A percentile compares a stretch with the other conserved stretches of the same genome.
phyloP scores from a whole-genome alignment of 2,888 invertebrate species.

The Hydrotaea diabolus region DNA sequence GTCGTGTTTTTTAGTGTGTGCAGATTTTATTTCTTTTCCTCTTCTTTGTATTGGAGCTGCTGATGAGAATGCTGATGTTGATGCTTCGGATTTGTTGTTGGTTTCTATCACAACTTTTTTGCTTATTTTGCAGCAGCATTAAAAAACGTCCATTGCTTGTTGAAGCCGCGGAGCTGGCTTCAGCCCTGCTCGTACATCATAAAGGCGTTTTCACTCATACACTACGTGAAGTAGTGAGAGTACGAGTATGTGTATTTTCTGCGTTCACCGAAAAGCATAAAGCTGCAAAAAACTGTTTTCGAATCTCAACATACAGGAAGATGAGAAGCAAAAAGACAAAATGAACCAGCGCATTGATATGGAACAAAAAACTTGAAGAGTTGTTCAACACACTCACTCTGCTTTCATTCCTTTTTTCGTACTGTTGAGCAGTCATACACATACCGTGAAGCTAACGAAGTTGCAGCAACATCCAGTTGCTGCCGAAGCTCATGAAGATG shows the following conservation, averaged over 20 bases:
- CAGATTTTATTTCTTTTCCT: neutral
- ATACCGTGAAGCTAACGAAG: neutral
- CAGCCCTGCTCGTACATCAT: slow-evolving; percentile 27
- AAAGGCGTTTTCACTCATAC: slow-evolving; percentile 43
- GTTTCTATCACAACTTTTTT: too few relatives aligned
- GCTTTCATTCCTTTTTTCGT: neutral
- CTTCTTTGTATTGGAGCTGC: neutral
- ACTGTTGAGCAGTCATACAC: neutral
- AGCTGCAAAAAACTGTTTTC: neutral
- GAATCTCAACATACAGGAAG: slow-evolving; percentile 24
- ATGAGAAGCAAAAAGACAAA: neutral
- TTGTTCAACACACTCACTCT: slow-evolving; percentile 43
- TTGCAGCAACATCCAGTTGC: slow-evolving; percentile 5
- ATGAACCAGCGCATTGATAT: slow-evolving; percentile 4
- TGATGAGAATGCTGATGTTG: slow-evolving; percentile 16
- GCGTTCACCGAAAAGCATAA: neutral
- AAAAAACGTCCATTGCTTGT: neutral
- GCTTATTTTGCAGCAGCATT: neutral
- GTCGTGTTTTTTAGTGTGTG: neutral
- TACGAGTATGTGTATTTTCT: neutral
- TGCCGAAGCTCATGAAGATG: neutral
- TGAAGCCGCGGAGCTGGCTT: neutral
- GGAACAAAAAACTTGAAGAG: slow-evolving; percentile 42
- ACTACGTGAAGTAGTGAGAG: neutral
- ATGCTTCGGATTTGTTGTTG: neutral